These are phyloP conservation scores for Hirundo rustica DNA, from an alignment of 2,797 vertebrate species.

Conservation along the genomic window DNA sequence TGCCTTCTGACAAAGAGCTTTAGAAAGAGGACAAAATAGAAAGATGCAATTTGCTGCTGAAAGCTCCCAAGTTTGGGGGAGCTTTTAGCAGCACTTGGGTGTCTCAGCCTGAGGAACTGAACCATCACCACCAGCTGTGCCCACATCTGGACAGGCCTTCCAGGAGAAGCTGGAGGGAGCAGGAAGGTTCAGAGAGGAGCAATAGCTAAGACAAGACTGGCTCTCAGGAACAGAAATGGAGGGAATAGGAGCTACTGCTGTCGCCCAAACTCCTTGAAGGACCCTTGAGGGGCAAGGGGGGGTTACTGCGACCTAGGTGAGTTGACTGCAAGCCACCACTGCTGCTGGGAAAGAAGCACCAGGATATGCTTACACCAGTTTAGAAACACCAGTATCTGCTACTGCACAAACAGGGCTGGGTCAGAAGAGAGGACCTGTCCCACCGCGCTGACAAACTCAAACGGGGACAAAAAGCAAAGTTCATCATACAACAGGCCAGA, in stretches of 20 bases:
- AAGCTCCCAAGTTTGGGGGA: neutral
- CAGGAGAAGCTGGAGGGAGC: neutral
- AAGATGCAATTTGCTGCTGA: neutral
- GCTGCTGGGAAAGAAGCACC: neutral
- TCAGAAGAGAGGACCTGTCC: neutral
- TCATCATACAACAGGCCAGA: neutral
- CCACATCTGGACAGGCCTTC: rapidly evolving
- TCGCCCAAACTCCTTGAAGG: neutral
- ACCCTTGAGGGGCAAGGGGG: rapidly evolving
- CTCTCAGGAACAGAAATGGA: neutral
- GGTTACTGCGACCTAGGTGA: rapidly evolving
- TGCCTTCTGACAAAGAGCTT: neutral
- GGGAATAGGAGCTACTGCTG: neutral
- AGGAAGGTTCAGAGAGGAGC: neutral
- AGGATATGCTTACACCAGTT: neutral
- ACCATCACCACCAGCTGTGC: rapidly evolving
- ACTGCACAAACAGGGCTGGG: neutral
- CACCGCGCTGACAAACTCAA: rapidly evolving
- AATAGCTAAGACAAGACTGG: neutral
- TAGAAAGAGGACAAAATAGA: neutral
- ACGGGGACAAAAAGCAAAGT: neutral
- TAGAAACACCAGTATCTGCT: neutral
- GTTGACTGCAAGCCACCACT: neutral
- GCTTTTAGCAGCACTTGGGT: neutral
- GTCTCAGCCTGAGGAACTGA: neutral